Evolutionary conservation across 2,113 vertebrate genomes (phyloP).

Genomic region (Cyanoderma ruficeps): DNA sequence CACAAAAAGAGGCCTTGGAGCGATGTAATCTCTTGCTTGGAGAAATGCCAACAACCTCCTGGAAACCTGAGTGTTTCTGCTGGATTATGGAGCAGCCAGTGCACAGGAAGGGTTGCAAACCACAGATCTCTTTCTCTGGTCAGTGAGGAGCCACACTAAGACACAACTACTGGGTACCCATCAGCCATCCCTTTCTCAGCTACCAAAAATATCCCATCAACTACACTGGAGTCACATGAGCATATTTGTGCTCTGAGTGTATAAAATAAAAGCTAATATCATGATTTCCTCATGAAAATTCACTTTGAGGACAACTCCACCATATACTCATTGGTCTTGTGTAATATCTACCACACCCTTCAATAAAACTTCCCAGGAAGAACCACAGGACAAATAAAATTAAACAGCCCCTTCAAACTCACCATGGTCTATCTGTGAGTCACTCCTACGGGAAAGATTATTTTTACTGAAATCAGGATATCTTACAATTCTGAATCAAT

Average conservation of each 20-base stretch:
- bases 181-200: neutral
- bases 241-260: neutral
- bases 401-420: neutral
- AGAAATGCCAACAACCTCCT: neutral
- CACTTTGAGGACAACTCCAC: neutral
- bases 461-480: neutral
- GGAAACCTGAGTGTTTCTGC: neutral
- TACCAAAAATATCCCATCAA: neutral
- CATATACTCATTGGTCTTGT: neutral
- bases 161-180: neutral
- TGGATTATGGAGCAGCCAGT: neutral
- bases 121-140: neutral
- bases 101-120: neutral
- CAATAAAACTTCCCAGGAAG: neutral
- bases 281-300: neutral
- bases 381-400: neutral
- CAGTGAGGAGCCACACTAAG: neutral
- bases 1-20: neutral
- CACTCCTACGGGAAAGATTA: neutral
- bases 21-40: neutral
- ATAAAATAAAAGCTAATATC: neutral
- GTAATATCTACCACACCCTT: neutral
- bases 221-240: neutral
- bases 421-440: neutral
- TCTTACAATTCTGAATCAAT: neutral